phyloP scores from a whole-genome alignment of 1,140 invertebrate species.

The Leguminivora glycinivorella region DNA sequence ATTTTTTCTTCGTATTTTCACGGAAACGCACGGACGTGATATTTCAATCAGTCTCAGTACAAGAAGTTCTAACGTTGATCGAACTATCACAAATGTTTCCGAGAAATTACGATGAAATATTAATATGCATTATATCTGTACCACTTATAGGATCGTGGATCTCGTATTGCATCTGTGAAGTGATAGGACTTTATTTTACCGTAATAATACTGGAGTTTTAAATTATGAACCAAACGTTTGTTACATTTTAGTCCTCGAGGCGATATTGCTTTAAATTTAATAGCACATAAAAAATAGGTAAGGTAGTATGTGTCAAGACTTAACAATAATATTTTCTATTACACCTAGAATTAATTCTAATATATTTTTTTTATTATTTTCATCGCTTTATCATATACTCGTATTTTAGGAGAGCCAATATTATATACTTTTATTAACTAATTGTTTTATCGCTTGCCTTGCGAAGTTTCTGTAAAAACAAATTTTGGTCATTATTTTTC shows the following conservation, averaged over 20 bases:
- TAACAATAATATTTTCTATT: constrained; percentile 20
- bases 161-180: not conserved
- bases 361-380: constrained; percentile 10
- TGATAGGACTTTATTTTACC: not conserved
- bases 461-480: not conserved
- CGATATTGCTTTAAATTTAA: not conserved
- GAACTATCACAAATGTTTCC: too few species aligned
- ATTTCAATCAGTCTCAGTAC: too few species aligned
- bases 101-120: too few species aligned
- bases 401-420: constrained; percentile 24
- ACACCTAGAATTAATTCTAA: constrained; percentile 12
- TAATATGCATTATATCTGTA: too few species aligned
- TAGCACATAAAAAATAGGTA: not conserved
- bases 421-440: constrained; percentile 24
- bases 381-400: not conserved
- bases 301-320: constrained; percentile 10
- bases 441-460: constrained; percentile 18
- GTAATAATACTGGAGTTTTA: not conserved
- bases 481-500: not conserved
- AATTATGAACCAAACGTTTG: not conserved
- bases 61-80: too few species aligned
- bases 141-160: not conserved
- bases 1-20: too few species aligned
- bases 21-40: too few species aligned
- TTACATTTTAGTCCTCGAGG: not conserved